Evolutionary conservation across 2,797 vertebrate genomes (phyloP).

Genomic region (Spinibarbus caldwelli): DNA sequence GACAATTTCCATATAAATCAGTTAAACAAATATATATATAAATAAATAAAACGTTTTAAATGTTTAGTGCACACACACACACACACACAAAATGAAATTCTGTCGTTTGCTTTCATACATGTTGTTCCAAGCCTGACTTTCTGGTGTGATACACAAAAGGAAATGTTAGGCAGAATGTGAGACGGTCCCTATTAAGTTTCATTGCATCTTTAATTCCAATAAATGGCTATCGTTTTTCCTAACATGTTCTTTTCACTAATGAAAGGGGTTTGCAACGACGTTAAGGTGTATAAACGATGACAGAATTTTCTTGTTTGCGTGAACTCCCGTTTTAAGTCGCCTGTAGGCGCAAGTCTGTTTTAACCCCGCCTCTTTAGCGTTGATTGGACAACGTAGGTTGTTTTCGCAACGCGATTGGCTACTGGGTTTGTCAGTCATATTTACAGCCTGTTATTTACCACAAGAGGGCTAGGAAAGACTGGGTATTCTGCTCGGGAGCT

Average conservation of each 20-base stretch:
- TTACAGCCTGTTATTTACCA: conserved; percentile 74
- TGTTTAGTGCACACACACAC: background rate
- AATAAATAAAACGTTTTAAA: conserved; percentile 14
- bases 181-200: background rate
- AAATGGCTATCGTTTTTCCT: background rate
- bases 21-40: background rate
- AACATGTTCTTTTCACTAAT: background rate
- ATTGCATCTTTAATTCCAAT: background rate
- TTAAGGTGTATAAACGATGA: background rate
- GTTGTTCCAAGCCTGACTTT: background rate
- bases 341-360: conserved; percentile 15
- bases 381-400: conserved; percentile 69
- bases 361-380: background rate
- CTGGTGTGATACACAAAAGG: background rate
- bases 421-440: conserved; percentile 59
- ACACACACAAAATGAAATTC: background rate
- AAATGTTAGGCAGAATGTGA: background rate
- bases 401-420: conserved; percentile 73
- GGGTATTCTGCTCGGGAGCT: conserved; percentile 72
- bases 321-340: conserved; percentile 65
- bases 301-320: background rate
- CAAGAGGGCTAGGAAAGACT: conserved; percentile 64
- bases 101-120: background rate
- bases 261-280: background rate
- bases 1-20: background rate